Evolutionary conservation across 2,888 invertebrate genomes (phyloP).

Genomic region (Amiota mariae): DNA sequence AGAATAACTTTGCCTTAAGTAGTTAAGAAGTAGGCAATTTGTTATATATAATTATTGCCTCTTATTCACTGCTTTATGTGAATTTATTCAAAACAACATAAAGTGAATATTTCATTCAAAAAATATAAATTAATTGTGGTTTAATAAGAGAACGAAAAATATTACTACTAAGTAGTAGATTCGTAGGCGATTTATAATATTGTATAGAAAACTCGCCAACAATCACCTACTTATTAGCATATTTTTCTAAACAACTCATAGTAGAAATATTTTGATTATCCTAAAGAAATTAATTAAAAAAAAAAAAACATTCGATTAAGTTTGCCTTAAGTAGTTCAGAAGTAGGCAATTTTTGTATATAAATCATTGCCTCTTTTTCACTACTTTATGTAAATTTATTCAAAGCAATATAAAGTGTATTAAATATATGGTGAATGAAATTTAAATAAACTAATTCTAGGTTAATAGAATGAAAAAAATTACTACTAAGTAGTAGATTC

Average conservation of each 20-base stretch:
- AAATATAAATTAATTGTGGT: not conserved
- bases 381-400: constrained; percentile 47
- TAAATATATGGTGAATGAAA: not conserved
- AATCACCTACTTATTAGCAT: constrained; percentile 33
- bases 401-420: constrained; percentile 1
- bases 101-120: not conserved
- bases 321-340: constrained; percentile 51
- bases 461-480: constrained; percentile 27
- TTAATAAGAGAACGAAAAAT: constrained; percentile 23
- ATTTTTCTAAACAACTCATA: constrained; percentile 23
- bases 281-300: too few species aligned
- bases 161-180: constrained; percentile 44
- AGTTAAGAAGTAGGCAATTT: constrained; percentile 50
- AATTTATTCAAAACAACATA: constrained; percentile 38
- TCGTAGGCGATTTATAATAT: constrained; percentile 37
- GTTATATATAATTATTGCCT: constrained; percentile 39
- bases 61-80: constrained; percentile 48
- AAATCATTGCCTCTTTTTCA: constrained; percentile 46
- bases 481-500: constrained; percentile 45
- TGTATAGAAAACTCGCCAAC: constrained; percentile 26
- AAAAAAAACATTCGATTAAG: too few species aligned
- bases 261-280: not conserved
- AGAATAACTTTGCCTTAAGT: constrained; percentile 48
- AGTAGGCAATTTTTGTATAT: constrained; percentile 43
- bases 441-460: not conserved